Base-by-base conservation (phyloP, 2,888 invertebrate species). In the Trichacis sp. region DNA sequence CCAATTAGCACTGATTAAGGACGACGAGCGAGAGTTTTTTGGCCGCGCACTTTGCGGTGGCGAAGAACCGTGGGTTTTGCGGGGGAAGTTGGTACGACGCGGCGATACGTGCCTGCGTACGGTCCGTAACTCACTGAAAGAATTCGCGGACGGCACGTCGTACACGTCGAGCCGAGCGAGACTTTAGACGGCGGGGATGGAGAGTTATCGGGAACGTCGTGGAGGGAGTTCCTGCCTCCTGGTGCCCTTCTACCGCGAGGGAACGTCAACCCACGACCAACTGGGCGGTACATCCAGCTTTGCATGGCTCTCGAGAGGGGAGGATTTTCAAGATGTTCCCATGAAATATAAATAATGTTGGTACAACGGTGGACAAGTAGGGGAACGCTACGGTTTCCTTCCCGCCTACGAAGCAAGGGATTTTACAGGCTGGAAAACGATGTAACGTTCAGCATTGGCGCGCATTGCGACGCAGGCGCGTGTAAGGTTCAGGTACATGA, bases 401-500 rank as follows among this genome's bases (percentile, higher is more conserved):
- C 30, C 29, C 47, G 4, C 30, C 30, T 48, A 14, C 47, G 47
- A 14, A 12, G 6, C 4, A 6, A 5, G 14, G 14, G n/a, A 15
- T 1, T 12, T 33, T 36, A 40, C 24, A 17, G 24, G n/a, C n/a
- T 55, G 1, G 14, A 14, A 11, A 57, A 30, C 15, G n/a, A 19
- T 47, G 33, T 45, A 57, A 58, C 42, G 29, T 19, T 33, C 29
- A 12, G 42, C 33, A 29, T 33, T 24, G 49, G 40, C 46, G 33
- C 50, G 19, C 18, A 17, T 43, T 15, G 20, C 40, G 55, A 66
- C 66, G 66, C 66, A 66, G 47, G 66, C 66, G 66, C 66, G 45
- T 51, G 57, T 65, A 54, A 66, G 50, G 47, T 62, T 54, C 66
- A 66, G 62, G 66, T 62, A 55, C 33, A 59, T 56, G 47, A 48